Evolutionary conservation across 1,140 invertebrate genomes (phyloP), one percentile per base, ranked within the genome.

Genomic region (Goniozus legneri): DNA sequence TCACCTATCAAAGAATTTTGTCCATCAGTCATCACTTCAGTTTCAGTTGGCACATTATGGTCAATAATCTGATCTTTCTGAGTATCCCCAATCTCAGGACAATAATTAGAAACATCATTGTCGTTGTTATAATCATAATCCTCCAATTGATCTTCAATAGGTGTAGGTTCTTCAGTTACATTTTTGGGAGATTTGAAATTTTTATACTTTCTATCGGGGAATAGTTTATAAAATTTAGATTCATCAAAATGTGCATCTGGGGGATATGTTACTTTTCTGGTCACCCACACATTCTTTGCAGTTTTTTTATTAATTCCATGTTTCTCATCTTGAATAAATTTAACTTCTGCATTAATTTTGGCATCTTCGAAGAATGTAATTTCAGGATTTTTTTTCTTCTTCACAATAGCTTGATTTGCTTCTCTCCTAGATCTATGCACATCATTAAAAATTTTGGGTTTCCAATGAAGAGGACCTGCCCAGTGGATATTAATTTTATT

Each of bases 381-480:
- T 10, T 44, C 40, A 7, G 66, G 33, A 12, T 63, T 48, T 32
- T 66, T 69, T 35, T 57, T 71, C 14, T 61, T 65, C 31, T 22
- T 56, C 3, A 13, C 12, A 31, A 52, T 15, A 21, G 47, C 44
- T 35, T 67, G 53, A 39, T 43, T 19, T 8, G 32, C 32, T 4
- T 52, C 15, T 40, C 39, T 56, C 8, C 47, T 49, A 7, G n/a
- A 44, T 10, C 16, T 47, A 12, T 12, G 15, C 20, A 13, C 15
- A 14, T 37, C 7, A 1, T 2, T 14, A 2, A 60, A 44, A 22
- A 49, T 53, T 15, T 49, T 60, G 15, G 85, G 73, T 56, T 84
- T 84, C 88, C 88, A 90, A 63, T 89, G 85, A 24, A 79, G 69
- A 19, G 87, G 87, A 1, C 88, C 87, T 27, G 83, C 86, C 88